Evolutionary conservation across 2,113 vertebrate genomes (phyloP).

Genomic region (Cervus canadensis): DNA sequence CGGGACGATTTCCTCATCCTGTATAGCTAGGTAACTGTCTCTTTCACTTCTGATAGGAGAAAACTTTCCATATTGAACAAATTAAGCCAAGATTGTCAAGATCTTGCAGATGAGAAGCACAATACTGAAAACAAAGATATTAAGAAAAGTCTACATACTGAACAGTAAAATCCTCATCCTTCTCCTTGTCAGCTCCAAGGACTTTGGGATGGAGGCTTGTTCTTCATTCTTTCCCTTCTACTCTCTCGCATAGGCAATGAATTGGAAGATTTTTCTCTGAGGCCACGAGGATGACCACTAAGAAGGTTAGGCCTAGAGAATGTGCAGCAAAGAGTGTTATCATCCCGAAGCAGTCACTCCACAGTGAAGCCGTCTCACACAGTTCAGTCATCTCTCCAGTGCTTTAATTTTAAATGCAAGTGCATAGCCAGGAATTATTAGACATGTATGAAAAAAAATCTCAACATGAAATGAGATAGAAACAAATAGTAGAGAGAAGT

Average conservation of each 20-base stretch:
- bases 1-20: neutral
- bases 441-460: neutral
- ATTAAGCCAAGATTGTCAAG: neutral
- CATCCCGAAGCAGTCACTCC: neutral
- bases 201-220: neutral
- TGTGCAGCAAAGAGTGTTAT: neutral
- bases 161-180: neutral
- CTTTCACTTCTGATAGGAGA: neutral
- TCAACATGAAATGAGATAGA: neutral
- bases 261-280: neutral
- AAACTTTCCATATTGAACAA: neutral
- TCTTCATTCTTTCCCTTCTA: neutral
- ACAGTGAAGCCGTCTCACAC: neutral
- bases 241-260: neutral
- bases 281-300: neutral
- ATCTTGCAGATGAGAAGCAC: neutral
- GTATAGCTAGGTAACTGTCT: neutral
- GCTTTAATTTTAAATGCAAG: neutral
- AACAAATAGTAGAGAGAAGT: neutral
- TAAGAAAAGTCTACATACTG: neutral
- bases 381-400: neutral
- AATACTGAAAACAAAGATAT: neutral
- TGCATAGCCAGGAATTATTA: neutral
- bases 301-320: neutral
- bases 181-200: neutral